A percentile compares a stretch with the other conserved stretches of the same genome.
Conservation (phyloP, 53 echinoderm and acorn worm genomes). For the Astropecten irregularis region DNA sequence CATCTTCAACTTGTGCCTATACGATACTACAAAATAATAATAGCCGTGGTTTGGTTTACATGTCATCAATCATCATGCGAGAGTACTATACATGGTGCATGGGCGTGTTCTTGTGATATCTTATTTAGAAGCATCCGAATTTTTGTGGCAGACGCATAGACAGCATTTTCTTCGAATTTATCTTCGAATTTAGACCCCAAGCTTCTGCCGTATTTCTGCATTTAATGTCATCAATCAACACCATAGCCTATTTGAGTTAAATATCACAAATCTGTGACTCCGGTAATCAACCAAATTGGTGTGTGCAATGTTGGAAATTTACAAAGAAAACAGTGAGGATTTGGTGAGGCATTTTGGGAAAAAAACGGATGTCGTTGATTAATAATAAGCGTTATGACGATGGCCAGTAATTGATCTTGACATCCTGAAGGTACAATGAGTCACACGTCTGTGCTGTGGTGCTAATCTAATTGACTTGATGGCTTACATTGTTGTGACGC, state of each 20-base stretch:
- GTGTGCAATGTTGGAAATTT: slow-evolving; percentile 40
- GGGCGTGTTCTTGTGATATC: no score
- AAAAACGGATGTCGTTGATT: slow-evolving; percentile 43
- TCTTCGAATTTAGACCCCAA: no score
- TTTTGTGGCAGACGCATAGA: no score
- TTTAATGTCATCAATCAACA: slow-evolving; percentile 8
- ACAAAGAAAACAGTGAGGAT: slow-evolving; percentile 35
- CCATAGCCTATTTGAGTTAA: neutral
- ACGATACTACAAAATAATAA: no score
- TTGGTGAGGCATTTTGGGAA: neutral
- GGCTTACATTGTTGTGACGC: no score
- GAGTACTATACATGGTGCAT: no score
- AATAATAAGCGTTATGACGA: slow-evolving; percentile 35
- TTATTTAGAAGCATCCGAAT: no score
- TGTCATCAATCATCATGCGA: no score
- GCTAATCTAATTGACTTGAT: neutral
- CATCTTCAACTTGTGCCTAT: no score
- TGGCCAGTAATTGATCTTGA: slow-evolving; percentile 37
- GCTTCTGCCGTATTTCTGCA: no score
- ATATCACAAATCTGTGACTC: neutral
- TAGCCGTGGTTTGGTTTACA: no score
- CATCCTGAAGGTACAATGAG: slow-evolving; percentile 19
- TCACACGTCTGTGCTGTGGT: neutral
- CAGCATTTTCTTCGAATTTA: no score
- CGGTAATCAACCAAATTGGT: slow-evolving; percentile 12